phyloP scores from a whole-genome alignment of 2,113 vertebrate species.

The Sinocyclocheilus maitianheensis region DNA sequence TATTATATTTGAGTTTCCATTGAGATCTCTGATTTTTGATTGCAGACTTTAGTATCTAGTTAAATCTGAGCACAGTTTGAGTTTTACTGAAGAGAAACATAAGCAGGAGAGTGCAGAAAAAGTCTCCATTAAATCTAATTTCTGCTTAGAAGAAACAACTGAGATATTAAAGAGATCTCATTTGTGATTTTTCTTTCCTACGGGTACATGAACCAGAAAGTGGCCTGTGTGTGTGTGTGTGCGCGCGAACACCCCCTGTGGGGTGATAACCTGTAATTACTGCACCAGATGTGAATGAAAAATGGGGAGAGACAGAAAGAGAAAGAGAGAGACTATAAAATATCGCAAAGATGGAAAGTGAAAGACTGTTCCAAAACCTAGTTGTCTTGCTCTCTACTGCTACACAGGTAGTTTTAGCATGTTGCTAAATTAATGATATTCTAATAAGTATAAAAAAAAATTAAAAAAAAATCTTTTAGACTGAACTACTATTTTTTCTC shows the following conservation, averaged over 20 bases:
- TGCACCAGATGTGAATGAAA: slow-evolving; percentile 62
- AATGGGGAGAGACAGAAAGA: slow-evolving; percentile 31
- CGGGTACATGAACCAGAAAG: slow-evolving; percentile 28
- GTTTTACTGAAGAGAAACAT: neutral
- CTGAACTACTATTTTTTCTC: no score
- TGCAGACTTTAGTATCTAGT: neutral
- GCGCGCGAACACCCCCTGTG: slow-evolving; percentile 50
- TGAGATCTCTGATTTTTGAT: no score
- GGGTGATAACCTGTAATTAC: slow-evolving; percentile 63
- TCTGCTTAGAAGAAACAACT: neutral
- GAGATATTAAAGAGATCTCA: neutral
- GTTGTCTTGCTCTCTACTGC: no score
- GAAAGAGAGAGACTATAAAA: slow-evolving; percentile 9
- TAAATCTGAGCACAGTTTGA: neutral
- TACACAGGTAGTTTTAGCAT: neutral
- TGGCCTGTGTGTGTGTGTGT: slow-evolving; percentile 27
- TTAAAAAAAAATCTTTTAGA: neutral
- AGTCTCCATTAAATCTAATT: neutral
- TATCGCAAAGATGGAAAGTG: slow-evolving; percentile 13
- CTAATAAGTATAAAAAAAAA: neutral
- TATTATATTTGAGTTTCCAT: no score
- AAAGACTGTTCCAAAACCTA: neutral
- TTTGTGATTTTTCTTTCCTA: slow-evolving; percentile 3
- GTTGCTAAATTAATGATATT: neutral
- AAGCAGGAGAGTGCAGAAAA: neutral